Conservation (phyloP, 2,888 invertebrate species). For the Leptothorax acervorum region DNA sequence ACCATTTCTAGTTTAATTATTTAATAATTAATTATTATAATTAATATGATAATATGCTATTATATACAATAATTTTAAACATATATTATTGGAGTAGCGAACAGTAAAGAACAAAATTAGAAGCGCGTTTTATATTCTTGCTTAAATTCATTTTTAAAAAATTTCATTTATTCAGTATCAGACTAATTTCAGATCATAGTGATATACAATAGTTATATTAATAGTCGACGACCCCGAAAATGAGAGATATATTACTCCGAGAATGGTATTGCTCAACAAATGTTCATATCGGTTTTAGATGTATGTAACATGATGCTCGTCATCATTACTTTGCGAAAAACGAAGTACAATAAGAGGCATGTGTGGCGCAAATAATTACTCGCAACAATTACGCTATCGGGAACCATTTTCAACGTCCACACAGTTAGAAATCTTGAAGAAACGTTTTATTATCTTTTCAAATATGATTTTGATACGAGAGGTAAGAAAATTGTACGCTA, state of each 20-base stretch:
- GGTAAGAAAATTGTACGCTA: not conserved
- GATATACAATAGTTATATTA: not conserved
- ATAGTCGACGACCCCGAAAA: not conserved
- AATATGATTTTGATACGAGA: not conserved
- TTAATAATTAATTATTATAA: not conserved
- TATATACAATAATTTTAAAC: not conserved
- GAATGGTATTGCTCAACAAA: constrained; percentile 1
- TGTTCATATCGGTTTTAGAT: not conserved
- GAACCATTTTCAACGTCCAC: not conserved
- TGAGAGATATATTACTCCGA: not conserved
- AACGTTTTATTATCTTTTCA: not conserved
- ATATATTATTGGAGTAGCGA: not conserved
- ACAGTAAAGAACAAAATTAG: not conserved
- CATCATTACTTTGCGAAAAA: constrained; percentile 38
- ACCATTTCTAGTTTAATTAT: not conserved
- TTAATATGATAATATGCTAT: not conserved
- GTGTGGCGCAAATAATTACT: constrained; percentile 29
- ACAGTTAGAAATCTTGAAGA: not conserved
- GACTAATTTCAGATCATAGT: not conserved
- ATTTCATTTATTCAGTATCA: not conserved
- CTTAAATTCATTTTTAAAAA: not conserved
- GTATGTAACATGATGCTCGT: not conserved
- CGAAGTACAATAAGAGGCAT: not conserved
- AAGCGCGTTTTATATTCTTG: not conserved
- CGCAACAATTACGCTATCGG: not conserved